These are phyloP conservation scores for Rhopalosiphum padi DNA, from an alignment of 1,140 invertebrate genomes.

Conservation along the genomic window DNA sequence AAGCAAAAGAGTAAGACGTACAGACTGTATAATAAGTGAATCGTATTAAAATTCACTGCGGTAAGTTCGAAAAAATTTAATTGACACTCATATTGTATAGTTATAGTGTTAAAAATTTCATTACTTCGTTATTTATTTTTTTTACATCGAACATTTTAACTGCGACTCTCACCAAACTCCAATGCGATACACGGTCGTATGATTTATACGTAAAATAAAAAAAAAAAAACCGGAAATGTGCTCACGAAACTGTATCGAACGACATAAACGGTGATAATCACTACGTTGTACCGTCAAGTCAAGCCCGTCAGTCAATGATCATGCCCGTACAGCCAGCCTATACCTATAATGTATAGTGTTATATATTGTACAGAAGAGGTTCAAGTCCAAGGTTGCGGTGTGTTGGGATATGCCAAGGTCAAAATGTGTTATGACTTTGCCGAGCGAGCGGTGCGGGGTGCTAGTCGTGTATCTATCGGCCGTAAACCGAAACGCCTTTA, in stretches of 20 bases:
- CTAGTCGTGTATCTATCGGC: neutral
- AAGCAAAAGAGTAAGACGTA: neutral
- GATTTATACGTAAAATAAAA: neutral
- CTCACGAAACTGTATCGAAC: slow-evolving; percentile 34
- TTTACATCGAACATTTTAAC: neutral
- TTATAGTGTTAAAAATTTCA: neutral
- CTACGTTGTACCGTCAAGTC: neutral
- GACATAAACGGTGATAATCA: neutral
- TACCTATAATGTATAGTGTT: neutral
- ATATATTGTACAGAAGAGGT: neutral
- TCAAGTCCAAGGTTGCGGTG: slow-evolving; percentile 19
- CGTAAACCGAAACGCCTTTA: neutral
- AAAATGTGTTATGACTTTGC: neutral
- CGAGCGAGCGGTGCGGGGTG: too few relatives aligned
- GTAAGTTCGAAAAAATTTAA: neutral
- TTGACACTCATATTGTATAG: neutral
- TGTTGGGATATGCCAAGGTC: slow-evolving; percentile 8
- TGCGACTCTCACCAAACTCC: neutral
- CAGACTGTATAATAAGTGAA: neutral
- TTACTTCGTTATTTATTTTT: neutral
- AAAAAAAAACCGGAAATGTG: slow-evolving; percentile 40
- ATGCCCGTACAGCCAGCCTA: neutral
- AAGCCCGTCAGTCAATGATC: neutral
- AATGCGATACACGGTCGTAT: neutral
- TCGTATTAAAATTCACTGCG: neutral